Evolutionary conservation across 2,113 vertebrate species (phyloP).

Genomic region (Chamaetylas fuelleborni): DNA sequence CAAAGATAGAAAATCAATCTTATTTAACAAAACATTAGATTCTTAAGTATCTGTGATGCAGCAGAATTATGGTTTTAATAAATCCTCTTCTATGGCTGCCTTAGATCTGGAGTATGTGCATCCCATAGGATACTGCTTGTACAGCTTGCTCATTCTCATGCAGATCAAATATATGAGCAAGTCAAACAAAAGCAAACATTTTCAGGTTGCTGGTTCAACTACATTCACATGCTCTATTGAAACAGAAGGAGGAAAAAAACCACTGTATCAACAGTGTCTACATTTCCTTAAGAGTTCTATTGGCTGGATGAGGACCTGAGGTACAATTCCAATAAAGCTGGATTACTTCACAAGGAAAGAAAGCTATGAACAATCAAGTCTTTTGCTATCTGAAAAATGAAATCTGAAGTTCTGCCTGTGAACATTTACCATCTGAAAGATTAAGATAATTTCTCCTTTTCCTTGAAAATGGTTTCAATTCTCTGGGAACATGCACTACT

Average conservation of each 20-base stretch:
- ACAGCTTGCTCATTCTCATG: background rate
- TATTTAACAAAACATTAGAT: background rate
- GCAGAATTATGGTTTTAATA: background rate
- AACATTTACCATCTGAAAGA: background rate
- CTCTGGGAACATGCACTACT: background rate
- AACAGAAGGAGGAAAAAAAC: background rate
- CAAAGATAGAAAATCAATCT: background rate
- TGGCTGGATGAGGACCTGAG: background rate
- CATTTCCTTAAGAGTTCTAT: background rate
- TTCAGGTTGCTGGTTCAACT: background rate
- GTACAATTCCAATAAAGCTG: background rate
- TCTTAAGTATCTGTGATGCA: background rate
- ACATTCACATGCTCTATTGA: background rate
- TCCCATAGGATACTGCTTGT: background rate
- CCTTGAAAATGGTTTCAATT: background rate
- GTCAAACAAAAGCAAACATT: background rate
- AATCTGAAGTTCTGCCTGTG: background rate
- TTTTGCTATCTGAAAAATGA: background rate
- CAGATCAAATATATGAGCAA: background rate
- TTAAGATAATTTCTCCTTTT: background rate
- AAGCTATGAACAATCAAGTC: background rate
- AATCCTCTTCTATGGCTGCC: background rate
- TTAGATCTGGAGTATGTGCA: background rate
- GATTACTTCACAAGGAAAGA: background rate
- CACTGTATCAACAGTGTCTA: background rate